These are phyloP conservation scores for Aptenodytes forsteri DNA, from an alignment of 2,113 vertebrate species.

Conservation along the genomic window DNA sequence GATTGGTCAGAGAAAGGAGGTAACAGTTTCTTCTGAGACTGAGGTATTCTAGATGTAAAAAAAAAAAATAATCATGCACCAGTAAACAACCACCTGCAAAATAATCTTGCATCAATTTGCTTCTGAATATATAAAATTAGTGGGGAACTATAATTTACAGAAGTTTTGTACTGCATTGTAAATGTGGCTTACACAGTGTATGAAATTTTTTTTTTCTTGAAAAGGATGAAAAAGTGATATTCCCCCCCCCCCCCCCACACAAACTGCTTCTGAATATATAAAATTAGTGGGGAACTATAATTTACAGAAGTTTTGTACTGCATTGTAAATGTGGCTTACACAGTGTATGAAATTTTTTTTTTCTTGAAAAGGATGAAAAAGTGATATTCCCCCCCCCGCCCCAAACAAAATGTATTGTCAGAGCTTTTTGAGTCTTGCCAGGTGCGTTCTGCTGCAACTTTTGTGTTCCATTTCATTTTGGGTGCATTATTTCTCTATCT, in stretches of 20 bases:
- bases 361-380: neutral
- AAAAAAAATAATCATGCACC: neutral
- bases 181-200: neutral
- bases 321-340: neutral
- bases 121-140: neutral
- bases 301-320: neutral
- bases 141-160: neutral
- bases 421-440: neutral
- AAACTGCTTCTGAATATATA: neutral
- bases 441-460: neutral
- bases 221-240: neutral
- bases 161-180: neutral
- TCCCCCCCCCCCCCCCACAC: neutral
- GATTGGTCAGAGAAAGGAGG: neutral
- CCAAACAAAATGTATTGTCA: neutral
- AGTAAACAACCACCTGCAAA: neutral
- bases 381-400: rapidly evolving
- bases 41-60: neutral
- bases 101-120: neutral
- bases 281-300: neutral
- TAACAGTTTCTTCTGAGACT: neutral
- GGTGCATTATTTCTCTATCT: neutral
- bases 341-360: neutral
- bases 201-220: neutral
- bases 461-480: neutral